Base-by-base conservation (phyloP, 2,888 invertebrate genomes). In the Gymnoscelis rufifasciata region DNA sequence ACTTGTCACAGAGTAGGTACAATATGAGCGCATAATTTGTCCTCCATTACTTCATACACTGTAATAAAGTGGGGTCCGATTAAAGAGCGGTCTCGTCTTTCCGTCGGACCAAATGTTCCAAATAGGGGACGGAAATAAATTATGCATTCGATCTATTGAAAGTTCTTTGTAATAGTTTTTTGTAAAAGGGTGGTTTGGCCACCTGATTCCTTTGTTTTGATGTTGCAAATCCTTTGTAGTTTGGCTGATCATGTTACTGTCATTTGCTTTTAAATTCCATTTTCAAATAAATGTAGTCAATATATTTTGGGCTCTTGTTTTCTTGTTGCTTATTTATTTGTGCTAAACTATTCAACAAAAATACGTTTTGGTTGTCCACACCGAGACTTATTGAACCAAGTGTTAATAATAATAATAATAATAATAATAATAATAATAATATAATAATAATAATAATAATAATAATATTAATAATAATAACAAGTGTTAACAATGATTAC, bases 91-190 rank as follows among this genome's bases (percentile, higher is more conserved):
- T 71, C 77, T 88, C 87, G 80, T 84, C 83, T 88, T 87, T 78
- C 86, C 61, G 58, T 64, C 57, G 58, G 61, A 67, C 77, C 87
- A 88, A 87, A 79, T 87, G 87, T 86, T 83, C 67, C 60, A 54
- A 66, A 67, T 45, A 67, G 66, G 75, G 74, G 46, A 52, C 54
- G 51, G 66, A 65, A 70, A 77, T 83, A 75, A 80, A 84, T 86
- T 86, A 86, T 84, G 74, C 84, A 84, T 84, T 79, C 73, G 74
- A 77, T 78, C 66, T 74, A 86, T 84, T 84, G 79, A 83, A 84
- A 78, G 64, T 74, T 65, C 67, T 66, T 75, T 74, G 78, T 82
- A 74, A 77, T 80, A 74, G 74, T 67, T 80, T 82, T 80, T 68
- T 68, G 56, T 54, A 56, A 61, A 66, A 71, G 74, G 71, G 71